Base-by-base conservation (phyloP, 2,888 invertebrate species). In the Dysmachus trigonus region DNA sequence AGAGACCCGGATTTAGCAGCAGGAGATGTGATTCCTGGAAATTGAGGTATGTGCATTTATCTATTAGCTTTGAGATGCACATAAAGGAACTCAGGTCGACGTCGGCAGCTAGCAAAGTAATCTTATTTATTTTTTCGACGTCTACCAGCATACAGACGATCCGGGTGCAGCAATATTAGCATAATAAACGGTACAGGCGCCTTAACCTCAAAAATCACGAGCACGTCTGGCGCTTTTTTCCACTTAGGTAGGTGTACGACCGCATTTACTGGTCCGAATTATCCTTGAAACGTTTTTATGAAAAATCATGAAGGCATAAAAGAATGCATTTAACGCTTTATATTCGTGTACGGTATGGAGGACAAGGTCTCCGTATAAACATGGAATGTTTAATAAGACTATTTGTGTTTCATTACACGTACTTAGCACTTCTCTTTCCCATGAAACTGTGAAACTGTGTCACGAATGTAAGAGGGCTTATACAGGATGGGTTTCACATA, bases 351-450 rank as follows among this genome's bases (percentile, higher is more conserved):
- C 18, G 18, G 33, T 18, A 82, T 62, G 22, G 62, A 82, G 81
- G 62, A 62, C 81, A 82, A 82, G 81, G 81, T 82, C 81, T 22
- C 33, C 10, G 31, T 62, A 33, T 35, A 62, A 82, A 41, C 62
- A 62, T 53, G 35, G 62, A 82, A 82, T 82, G 62, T 62, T 82
- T 82, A 82, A 82, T 82, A 82, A 82, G 81, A 41, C 81, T 62
- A 77, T 82, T 53, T 53, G 81, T 62, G 62, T 53, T 62, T 62
- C 62, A 62, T 62, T 62, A 62, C 81, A 62, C 30, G 53, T 33
- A 51, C 81, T 82, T 62, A 62, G n/a, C 81, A 82, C 22, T 82
- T 62, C 18, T 82, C 15, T 18, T 22, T 35, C n/a, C 41, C 13
- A 62, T 33, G 18, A 62, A 82, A 82, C 62, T 82, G 81, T 33